These are phyloP conservation scores for Macrotus californicus DNA, from an alignment of 2,113 vertebrate genomes.

Conservation along the genomic window DNA sequence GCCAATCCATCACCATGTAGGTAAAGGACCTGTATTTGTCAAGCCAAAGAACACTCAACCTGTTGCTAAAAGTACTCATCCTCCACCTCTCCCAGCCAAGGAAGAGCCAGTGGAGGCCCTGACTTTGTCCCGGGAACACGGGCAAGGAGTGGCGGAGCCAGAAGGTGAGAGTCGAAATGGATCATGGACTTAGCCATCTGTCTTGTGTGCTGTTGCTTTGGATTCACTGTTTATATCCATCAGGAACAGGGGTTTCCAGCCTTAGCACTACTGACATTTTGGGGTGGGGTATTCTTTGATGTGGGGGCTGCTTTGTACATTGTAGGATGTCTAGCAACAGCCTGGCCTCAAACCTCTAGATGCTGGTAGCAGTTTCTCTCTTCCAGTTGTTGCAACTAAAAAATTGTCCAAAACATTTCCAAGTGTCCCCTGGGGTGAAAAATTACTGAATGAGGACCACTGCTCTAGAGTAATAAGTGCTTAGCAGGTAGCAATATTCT, in stretches of 20 bases:
- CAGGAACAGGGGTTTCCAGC: not conserved
- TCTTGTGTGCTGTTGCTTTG: slow-evolving; percentile 66
- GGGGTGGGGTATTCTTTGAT: not conserved
- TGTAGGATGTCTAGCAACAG: not conserved
- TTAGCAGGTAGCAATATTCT: not conserved
- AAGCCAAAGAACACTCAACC: slow-evolving; percentile 86
- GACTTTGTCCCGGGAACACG: slow-evolving; percentile 85
- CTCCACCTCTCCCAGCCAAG: slow-evolving; percentile 88
- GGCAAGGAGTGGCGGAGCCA: slow-evolving; percentile 81
- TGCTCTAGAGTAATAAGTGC: not conserved
- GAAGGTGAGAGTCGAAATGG: slow-evolving; percentile 82
- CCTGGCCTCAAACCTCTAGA: not conserved
- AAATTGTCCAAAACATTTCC: not conserved
- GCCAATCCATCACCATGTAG: slow-evolving; percentile 86
- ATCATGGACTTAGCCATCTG: not conserved
- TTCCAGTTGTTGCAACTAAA: not conserved
- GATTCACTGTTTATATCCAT: slow-evolving; percentile 21
- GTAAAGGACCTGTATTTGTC: slow-evolving; percentile 86
- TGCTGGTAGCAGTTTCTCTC: not conserved
- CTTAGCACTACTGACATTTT: not conserved
- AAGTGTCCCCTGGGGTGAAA: not conserved
- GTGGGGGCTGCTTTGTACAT: not conserved
- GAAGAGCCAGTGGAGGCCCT: slow-evolving; percentile 92
- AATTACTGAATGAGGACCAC: not conserved
- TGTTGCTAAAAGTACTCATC: slow-evolving; percentile 86